These are phyloP conservation scores for Pandion haliaetus DNA, from an alignment of 2,113 vertebrate genomes.

Conservation along the genomic window DNA sequence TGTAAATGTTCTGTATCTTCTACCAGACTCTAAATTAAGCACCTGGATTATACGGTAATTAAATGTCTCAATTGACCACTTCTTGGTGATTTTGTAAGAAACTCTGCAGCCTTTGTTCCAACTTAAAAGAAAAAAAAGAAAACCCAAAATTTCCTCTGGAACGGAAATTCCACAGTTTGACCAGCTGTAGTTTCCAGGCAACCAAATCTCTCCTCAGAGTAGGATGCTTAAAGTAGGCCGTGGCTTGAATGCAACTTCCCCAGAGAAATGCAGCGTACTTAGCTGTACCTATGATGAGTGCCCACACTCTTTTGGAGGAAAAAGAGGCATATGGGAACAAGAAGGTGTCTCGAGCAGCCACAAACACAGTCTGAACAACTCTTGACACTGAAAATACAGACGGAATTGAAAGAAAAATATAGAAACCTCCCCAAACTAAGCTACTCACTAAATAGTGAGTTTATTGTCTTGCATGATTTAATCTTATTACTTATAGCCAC, in stretches of 20 bases:
- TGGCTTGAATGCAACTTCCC: background rate
- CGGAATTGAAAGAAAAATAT: background rate
- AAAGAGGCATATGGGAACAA: background rate
- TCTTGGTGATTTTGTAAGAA: background rate
- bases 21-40: background rate
- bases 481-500: background rate
- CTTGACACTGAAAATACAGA: background rate
- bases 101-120: background rate
- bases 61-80: background rate
- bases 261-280: background rate
- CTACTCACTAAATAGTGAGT: background rate
- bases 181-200: conserved; percentile 4
- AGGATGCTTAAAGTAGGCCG: background rate
- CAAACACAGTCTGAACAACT: background rate
- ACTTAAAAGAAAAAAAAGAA: background rate
- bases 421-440: background rate
- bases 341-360: background rate
- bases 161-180: background rate
- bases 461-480: background rate
- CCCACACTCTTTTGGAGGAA: accelerated
- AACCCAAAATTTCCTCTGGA: background rate
- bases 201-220: background rate
- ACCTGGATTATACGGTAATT: background rate
- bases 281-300: accelerated
- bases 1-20: background rate